phyloP scores from a whole-genome alignment of 2,888 invertebrate species.

The Eristalis pertinax region DNA sequence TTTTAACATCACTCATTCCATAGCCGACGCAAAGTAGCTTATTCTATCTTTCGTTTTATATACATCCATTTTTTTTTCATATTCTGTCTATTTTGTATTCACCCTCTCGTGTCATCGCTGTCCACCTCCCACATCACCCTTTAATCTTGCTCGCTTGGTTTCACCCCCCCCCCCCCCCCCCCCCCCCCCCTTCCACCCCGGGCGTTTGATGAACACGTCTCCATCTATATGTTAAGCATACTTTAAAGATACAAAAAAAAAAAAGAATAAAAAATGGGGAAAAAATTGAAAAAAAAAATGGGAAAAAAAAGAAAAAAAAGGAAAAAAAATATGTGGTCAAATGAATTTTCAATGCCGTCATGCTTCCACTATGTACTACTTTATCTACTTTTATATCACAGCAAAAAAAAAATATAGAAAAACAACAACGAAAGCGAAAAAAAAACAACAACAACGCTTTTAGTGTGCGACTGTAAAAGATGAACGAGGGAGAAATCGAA shows the following conservation, averaged over 20 bases:
- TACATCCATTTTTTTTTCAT: neutral
- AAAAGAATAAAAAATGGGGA: neutral
- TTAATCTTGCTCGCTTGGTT: neutral
- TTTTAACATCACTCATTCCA: neutral
- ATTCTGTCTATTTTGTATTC: neutral
- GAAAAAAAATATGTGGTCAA: constrained; percentile 7
- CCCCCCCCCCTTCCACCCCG: neutral
- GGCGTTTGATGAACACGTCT: neutral
- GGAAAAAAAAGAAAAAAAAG: too few relatives aligned
- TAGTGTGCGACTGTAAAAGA: neutral
- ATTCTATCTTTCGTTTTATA: neutral
- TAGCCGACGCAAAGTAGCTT: neutral
- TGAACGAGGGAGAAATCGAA: neutral
- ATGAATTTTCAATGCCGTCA: constrained; percentile 47
- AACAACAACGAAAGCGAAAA: neutral
- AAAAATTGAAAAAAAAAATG: too few relatives aligned
- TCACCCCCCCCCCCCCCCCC: neutral
- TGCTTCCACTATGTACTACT: constrained; percentile 9
- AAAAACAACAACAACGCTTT: neutral
- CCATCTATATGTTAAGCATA: neutral
- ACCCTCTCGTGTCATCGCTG: neutral
- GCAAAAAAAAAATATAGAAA: neutral
- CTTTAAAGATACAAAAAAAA: neutral
- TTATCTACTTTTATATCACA: neutral
- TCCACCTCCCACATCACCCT: neutral